Evolutionary conservation across 2,888 invertebrate species (phyloP).

Genomic region (Tetragonula carbonaria): DNA sequence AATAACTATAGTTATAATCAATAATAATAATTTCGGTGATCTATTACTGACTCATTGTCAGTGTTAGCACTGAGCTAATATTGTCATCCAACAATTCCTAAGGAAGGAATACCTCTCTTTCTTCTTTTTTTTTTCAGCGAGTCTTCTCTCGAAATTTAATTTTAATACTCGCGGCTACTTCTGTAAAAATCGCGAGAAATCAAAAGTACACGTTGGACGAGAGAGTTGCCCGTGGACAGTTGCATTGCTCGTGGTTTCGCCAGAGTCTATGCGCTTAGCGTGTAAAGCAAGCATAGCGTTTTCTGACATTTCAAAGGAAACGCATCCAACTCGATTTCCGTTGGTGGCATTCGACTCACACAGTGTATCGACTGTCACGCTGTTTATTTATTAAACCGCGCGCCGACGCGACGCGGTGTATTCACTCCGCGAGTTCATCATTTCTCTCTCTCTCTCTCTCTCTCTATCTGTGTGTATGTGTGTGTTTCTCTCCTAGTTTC

Average conservation of each 20-base stretch:
- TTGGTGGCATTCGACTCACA: constrained; percentile 54
- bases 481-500: constrained; percentile 1
- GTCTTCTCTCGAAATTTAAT: too few species aligned
- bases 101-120: too few species aligned
- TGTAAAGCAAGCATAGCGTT: constrained; percentile 24
- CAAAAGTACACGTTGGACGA: constrained; percentile 1
- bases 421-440: constrained; percentile 32
- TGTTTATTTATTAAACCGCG: constrained; percentile 62
- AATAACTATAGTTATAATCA: too few species aligned
- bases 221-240: constrained; percentile 26
- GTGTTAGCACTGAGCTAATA: too few species aligned
- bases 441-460: background rate
- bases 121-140: too few species aligned
- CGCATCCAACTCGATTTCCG: constrained; percentile 63
- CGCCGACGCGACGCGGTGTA: constrained; percentile 8
- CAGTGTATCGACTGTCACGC: constrained; percentile 52
- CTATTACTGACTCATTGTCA: too few species aligned
- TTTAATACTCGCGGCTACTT: background rate
- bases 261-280: constrained; percentile 34
- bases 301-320: constrained; percentile 65
- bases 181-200: constrained; percentile 5
- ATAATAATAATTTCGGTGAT: too few species aligned
- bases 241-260: constrained; percentile 37
- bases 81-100: too few species aligned
- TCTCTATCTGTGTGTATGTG: background rate